Percentiles rank a stretch among this genome's conserved stretches.
Conservation (phyloP, 2,797 vertebrate species). For the Astyanax mexicanus region DNA sequence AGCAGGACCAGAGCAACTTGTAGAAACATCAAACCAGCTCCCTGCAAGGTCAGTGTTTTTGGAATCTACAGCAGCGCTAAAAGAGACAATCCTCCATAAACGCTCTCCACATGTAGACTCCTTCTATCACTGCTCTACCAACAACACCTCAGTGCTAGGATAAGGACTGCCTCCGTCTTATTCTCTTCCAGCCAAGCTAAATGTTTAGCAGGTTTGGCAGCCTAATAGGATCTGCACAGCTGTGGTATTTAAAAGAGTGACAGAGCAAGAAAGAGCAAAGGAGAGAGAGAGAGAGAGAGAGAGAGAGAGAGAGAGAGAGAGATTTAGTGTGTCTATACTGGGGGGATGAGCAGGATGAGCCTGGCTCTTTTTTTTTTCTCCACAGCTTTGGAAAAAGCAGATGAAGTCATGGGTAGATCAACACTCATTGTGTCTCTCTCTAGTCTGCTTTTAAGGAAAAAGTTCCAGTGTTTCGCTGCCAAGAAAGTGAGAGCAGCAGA, state of each 20-base stretch:
- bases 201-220: constrained; percentile 33
- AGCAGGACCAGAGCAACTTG: background rate
- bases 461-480: constrained; percentile 10
- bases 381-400: constrained; percentile 70
- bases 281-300: constrained; percentile 28
- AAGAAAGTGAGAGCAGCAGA: constrained; percentile 22
- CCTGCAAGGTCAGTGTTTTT: background rate
- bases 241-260: constrained; percentile 44
- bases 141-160: constrained; percentile 57
- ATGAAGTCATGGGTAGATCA: constrained; percentile 73
- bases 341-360: background rate
- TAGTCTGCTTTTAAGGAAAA: constrained; percentile 41
- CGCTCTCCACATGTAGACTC: background rate
- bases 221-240: constrained; percentile 50
- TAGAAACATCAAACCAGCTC: background rate
- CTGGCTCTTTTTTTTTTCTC: constrained; percentile 51
- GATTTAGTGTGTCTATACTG: background rate
- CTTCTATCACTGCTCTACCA: constrained; percentile 19
- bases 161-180: constrained; percentile 11
- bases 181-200: constrained; percentile 18
- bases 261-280: constrained; percentile 29
- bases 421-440: constrained; percentile 52
- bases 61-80: background rate
- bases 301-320: constrained; percentile 28
- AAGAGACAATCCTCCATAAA: background rate